Evolutionary conservation across 2,113 vertebrate genomes (phyloP).

Genomic region (Elephas maximus): DNA sequence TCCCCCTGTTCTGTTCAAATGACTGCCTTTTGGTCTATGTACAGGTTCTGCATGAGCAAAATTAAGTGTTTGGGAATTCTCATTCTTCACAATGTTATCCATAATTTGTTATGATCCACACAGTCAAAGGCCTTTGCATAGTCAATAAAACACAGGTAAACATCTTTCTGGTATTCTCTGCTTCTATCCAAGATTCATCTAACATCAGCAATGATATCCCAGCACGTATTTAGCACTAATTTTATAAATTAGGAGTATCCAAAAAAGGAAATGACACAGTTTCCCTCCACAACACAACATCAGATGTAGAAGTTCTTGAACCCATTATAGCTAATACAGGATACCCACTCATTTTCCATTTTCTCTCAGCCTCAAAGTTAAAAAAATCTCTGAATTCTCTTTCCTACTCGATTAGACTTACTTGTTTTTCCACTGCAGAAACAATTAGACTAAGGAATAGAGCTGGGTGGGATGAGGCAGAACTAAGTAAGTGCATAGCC

Average conservation of each 20-base stretch:
- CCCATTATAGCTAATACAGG: background rate
- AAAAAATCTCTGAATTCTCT: background rate
- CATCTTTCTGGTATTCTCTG: no score
- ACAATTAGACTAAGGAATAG: background rate
- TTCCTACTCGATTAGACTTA: background rate
- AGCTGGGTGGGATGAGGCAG: background rate
- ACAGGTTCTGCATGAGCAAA: no score
- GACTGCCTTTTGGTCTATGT: no score
- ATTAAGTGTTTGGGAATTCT: no score
- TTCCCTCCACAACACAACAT: background rate
- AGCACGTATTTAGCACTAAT: background rate
- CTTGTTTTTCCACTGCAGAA: background rate
- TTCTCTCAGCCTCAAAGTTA: background rate
- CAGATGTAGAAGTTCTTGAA: background rate
- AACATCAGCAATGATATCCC: no score
- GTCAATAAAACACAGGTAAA: no score
- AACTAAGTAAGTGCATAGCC: background rate
- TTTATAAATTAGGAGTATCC: background rate
- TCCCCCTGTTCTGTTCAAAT: no score
- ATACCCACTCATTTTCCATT: background rate
- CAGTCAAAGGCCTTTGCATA: no score
- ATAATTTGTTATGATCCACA: no score
- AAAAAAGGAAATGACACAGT: background rate
- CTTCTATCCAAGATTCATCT: no score
- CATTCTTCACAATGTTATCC: no score